Evolutionary conservation across 2,888 invertebrate species (phyloP).

Genomic region (Andrena hattorfiana): DNA sequence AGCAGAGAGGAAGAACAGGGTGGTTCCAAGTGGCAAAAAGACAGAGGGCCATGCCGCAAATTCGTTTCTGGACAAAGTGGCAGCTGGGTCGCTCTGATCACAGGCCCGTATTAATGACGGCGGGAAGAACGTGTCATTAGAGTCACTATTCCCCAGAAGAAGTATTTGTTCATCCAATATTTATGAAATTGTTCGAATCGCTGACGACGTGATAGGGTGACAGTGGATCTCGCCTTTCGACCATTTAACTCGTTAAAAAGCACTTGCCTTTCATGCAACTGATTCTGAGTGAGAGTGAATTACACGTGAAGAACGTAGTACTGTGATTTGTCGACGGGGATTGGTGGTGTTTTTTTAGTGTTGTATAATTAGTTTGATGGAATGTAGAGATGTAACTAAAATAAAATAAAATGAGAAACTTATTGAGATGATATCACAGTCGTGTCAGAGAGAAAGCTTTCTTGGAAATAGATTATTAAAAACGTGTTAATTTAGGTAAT

Average conservation of each 20-base stretch:
- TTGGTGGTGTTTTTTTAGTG: too few relatives aligned
- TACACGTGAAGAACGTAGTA: too few relatives aligned
- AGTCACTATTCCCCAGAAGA: neutral
- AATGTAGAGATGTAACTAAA: too few relatives aligned
- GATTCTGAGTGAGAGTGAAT: too few relatives aligned
- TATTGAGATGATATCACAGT: too few relatives aligned
- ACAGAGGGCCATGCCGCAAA: constrained; percentile 47
- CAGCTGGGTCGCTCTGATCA: constrained; percentile 64
- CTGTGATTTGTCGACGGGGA: too few relatives aligned
- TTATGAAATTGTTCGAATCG: constrained; percentile 36
- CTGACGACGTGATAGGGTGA: neutral
- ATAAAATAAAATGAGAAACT: too few relatives aligned
- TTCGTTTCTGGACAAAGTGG: constrained; percentile 71
- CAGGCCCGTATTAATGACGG: constrained; percentile 40
- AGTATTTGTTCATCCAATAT: constrained; percentile 51
- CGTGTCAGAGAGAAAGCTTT: too few relatives aligned
- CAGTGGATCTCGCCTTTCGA: neutral
- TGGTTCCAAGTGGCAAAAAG: constrained; percentile 58
- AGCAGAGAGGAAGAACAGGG: constrained; percentile 35
- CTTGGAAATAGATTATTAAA: constrained; percentile 7
- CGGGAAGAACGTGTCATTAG: constrained; percentile 45
- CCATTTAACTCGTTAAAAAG: neutral
- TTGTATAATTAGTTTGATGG: too few relatives aligned
- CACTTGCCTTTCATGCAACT: too few relatives aligned
- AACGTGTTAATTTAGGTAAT: neutral